Base-by-base conservation (phyloP, 1,140 invertebrate species). In the Asobara japonica region DNA sequence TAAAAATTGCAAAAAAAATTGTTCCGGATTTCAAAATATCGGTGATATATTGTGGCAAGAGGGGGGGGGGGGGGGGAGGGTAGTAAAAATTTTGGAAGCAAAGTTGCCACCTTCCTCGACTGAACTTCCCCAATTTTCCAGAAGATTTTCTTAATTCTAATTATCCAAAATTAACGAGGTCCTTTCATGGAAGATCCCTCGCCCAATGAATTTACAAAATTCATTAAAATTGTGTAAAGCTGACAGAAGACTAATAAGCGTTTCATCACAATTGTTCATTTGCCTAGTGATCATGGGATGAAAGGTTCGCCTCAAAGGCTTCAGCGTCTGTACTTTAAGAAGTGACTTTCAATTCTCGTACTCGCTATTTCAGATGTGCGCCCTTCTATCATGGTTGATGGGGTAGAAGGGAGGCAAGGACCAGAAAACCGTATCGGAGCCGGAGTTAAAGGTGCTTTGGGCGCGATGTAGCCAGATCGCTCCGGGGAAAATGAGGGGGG, bases 221-320 rank as follows among this genome's bases (percentile, higher is more conserved):
- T 51, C n/a, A 51, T 51, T 51, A 51, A 51, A 51, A 18, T 51
- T 20, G 45, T 51, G 45, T 51, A 20, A 51, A 51, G 20, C 45
- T 51, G 45, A 51, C n/a, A 20, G 45, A 16, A 20, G 20, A 51
- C 45, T 51, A 51, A 51, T 51, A 51, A 51, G 16, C 45, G 45
- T 51, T 51, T 16, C 45, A 51, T 51, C 18, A 16, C n/a, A 16
- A 51, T 51, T 51, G 45, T 51, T 51, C 45, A 51, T 51, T 20
- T 18, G 8, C 45, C 3, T 51, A 51, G 36, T 38, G 36, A 38
- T 38, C 36, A 13, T 38, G 36, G 36, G 36, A 13, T 38, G 36
- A n/a, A 38, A n/a, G 6, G 20, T 51, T 3, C 8, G 11, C 45
- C 8, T 51, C 45, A 51, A 51, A 51, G 45, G 16, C 45, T 51